Conservation (phyloP, 2,888 invertebrate genomes). For the Hoplodrina ambigua region DNA sequence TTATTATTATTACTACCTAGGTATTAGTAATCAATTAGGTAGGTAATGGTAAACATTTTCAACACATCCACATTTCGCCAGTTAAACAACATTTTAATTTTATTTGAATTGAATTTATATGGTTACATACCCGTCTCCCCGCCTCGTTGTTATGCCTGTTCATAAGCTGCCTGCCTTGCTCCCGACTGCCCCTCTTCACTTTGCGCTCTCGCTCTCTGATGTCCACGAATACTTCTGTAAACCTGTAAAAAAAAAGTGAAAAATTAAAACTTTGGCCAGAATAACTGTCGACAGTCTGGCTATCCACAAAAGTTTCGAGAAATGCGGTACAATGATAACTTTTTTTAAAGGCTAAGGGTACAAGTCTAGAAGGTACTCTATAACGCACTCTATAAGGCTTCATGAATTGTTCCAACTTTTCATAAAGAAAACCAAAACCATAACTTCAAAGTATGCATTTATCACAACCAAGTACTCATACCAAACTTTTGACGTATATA, state of each 20-base stretch:
- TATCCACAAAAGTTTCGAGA: too few species aligned
- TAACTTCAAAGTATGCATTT: constrained; percentile 27
- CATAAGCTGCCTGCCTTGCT: constrained; percentile 97
- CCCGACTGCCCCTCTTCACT: constrained; percentile 95
- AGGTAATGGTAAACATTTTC: too few species aligned
- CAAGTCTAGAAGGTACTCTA: constrained; percentile 7
- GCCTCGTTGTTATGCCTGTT: constrained; percentile 99
- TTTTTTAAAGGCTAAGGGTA: neutral
- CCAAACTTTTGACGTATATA: constrained; percentile 11
- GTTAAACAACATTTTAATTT: too few species aligned
- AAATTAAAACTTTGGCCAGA: too few species aligned
- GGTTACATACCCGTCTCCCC: constrained; percentile 95
- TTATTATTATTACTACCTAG: too few species aligned
- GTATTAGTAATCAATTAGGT: too few species aligned
- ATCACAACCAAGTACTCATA: constrained; percentile 17
- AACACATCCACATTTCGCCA: too few species aligned
- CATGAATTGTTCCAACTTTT: constrained; percentile 11
- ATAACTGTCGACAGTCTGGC: too few species aligned
- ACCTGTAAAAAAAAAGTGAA: constrained; percentile 89
- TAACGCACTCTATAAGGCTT: neutral
- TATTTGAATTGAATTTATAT: too few species aligned
- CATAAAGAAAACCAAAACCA: neutral
- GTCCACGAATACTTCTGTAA: constrained; percentile 98
- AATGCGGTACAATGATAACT: neutral
- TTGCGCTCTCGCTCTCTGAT: constrained; percentile 97